These are phyloP conservation scores for Lepilemur ruficaudatus DNA, from an alignment of 2,797 vertebrate genomes.

Conservation along the genomic window DNA sequence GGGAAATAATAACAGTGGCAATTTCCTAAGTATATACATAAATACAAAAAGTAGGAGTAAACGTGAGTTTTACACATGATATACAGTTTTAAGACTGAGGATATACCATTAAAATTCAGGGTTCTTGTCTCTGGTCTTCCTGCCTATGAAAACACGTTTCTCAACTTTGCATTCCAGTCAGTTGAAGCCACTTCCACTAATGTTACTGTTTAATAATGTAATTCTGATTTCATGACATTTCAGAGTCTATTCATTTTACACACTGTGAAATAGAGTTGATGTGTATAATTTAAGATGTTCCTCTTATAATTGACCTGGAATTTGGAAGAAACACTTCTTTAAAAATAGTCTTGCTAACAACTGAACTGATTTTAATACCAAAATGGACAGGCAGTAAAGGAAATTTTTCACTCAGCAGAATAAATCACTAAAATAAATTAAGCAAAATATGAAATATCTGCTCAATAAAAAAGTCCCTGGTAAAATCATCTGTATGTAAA, in stretches of 20 bases:
- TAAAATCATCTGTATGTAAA: neutral
- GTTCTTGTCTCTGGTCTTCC: neutral
- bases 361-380: neutral
- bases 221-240: conserved; percentile 1
- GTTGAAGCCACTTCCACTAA: conserved; percentile 4
- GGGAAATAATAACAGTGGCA: neutral
- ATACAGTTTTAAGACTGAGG: neutral
- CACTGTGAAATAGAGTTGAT: neutral
- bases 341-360: neutral
- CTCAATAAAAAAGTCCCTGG: neutral
- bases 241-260: neutral
- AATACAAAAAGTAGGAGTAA: neutral
- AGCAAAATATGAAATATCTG: conserved; percentile 25
- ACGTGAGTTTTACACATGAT: neutral
- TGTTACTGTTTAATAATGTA: neutral
- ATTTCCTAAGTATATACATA: neutral
- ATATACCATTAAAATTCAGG: neutral
- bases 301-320: conserved; percentile 28
- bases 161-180: neutral
- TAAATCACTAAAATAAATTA: conserved; percentile 39
- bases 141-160: neutral
- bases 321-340: conserved; percentile 27
- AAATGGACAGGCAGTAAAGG: neutral
- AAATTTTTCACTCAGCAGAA: conserved; percentile 39
- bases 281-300: conserved; percentile 7